A percentile compares a stretch with the other conserved stretches of the same genome.
Conservation (phyloP, 2,113 vertebrate genomes). For the Eurystomus gularis region DNA sequence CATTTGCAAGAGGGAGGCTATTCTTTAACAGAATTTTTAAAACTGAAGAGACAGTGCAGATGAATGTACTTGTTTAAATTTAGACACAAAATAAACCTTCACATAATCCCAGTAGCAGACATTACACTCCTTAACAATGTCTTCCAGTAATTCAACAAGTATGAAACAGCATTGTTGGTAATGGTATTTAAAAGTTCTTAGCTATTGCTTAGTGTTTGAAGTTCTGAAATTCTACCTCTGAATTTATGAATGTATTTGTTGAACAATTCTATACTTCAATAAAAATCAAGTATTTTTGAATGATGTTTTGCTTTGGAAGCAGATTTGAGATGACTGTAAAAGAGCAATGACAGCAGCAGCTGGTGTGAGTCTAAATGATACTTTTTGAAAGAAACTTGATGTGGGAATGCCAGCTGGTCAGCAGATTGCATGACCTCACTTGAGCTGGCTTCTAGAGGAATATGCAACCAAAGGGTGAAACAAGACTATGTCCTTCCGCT, state of each 20-base stretch:
- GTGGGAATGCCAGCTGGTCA: not conserved
- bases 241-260: not conserved
- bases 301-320: not conserved
- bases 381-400: not conserved
- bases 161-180: not conserved
- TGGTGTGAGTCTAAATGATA: not conserved
- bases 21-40: not conserved
- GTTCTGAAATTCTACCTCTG: not conserved
- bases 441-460: not conserved
- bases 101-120: not conserved
- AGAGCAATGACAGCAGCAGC: not conserved
- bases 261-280: not conserved
- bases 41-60: not conserved
- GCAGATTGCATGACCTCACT: not conserved
- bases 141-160: not conserved
- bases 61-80: not conserved
- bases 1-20: not conserved
- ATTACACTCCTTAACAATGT: not conserved
- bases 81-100: not conserved
- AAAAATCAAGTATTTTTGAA: not conserved
- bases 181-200: not conserved
- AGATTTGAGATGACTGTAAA: not conserved
- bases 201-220: not conserved
- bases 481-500: not conserved
- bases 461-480: not conserved